These are phyloP conservation scores for Orthonyx spaldingii DNA, from an alignment of 2,113 vertebrate species.

Conservation along the genomic window DNA sequence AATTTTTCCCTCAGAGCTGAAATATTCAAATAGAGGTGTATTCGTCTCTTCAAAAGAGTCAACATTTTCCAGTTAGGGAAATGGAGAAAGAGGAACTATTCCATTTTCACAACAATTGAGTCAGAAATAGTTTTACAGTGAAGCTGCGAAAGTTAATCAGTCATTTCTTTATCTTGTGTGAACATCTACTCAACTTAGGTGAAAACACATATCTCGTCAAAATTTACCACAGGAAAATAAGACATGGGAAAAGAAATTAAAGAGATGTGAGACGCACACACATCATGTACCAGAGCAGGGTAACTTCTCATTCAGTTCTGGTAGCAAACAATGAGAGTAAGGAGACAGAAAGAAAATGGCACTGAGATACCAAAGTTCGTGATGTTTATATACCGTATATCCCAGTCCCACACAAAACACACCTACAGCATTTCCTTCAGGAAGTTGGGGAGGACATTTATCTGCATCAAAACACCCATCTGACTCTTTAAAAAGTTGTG, in stretches of 20 bases:
- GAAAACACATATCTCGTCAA: neutral
- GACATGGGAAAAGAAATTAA: neutral
- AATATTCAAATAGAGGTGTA: neutral
- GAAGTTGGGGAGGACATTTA: neutral
- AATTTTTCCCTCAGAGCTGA: neutral
- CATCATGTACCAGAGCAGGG: neutral
- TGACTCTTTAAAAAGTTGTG: neutral
- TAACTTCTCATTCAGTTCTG: neutral
- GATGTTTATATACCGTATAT: neutral
- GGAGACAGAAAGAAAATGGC: neutral
- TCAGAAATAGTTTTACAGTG: neutral
- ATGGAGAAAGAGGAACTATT: neutral
- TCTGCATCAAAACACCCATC: neutral
- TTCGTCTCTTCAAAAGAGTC: neutral
- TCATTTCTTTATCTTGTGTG: neutral
- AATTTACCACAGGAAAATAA: neutral
- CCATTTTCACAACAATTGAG: neutral
- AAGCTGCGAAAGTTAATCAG: constrained; percentile 4
- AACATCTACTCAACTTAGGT: neutral
- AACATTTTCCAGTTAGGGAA: neutral
- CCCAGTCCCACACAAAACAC: neutral
- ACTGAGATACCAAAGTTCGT: neutral
- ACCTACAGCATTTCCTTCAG: neutral
- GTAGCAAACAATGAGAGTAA: neutral
- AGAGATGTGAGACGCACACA: neutral